Evolutionary conservation across 2,888 invertebrate genomes (phyloP), one percentile per base, ranked within the genome.

Genomic region (Aspidiotus rigidus): DNA sequence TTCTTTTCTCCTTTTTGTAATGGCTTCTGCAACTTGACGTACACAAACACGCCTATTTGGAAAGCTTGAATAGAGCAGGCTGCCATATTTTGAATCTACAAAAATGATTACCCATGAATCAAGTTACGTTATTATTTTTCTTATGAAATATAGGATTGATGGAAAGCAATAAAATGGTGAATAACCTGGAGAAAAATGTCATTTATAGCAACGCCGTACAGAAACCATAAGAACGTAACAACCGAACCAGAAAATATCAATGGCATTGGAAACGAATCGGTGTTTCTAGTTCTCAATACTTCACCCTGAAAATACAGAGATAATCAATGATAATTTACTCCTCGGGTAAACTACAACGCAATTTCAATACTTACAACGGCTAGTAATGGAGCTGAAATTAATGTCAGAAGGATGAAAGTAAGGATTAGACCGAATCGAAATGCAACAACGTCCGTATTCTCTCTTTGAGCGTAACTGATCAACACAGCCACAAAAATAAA

Each of bases 231-330:
- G 72, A 84, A 81, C 39, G 88, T 84, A 13, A 94, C 91, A 7
- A 91, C 75, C 42, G 90, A 84, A 72, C 90, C 93, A 73, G 89
- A 87, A 49, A 90, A 79, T 75, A 93, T 93, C 71, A 96, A 82
- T 9, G 93, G 90, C 77, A 95, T 90, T 7, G 95, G 94, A 78
- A 97, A 81, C 53, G 86, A 85, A 72, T 88, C 90, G 0, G 94
- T 90, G 77, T 89, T 91, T 79, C 89, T 86, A 15, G 87, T 88
- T 75, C 80, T 81, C 44, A 96, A 84, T 69, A 96, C 88, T 70
- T 87, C 83, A 74, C 82, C 82, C 92, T 92, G 81, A 42, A 78
- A 76, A 71, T 66, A 67, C 71, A 74, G n/a, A 64, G 49, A 59
- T 59, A 10, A 66, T 41, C 13, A 6, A 13, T n/a, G 61, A 49